Percentiles rank a stretch among this genome's conserved stretches.
phyloP scores from a whole-genome alignment of 2,113 vertebrate genomes.

The Austrofundulus limnaeus region DNA sequence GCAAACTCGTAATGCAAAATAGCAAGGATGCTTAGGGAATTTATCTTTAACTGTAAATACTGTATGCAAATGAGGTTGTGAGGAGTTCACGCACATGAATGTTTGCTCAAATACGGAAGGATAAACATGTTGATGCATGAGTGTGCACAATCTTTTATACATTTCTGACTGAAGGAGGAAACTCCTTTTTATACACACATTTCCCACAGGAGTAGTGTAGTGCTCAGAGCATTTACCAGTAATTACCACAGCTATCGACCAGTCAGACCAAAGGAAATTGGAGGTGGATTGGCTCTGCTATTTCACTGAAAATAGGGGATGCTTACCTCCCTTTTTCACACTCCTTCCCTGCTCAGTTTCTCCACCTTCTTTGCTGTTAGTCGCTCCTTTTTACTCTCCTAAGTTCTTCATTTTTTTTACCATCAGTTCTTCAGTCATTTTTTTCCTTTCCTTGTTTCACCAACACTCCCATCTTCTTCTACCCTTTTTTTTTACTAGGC shows the following conservation, averaged over 20 bases:
- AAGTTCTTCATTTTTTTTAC: slow-evolving; percentile 24
- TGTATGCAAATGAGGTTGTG: slow-evolving; percentile 1
- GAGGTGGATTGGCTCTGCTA: slow-evolving; percentile 70
- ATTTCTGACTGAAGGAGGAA: slow-evolving; percentile 6
- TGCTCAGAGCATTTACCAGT: slow-evolving; percentile 68
- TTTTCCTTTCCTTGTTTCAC: slow-evolving; percentile 15
- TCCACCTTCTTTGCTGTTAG: slow-evolving; percentile 26
- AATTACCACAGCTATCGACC: slow-evolving; percentile 75
- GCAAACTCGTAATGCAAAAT: slow-evolving; percentile 5
- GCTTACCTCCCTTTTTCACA: slow-evolving; percentile 42
- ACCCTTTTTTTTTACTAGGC: slow-evolving; percentile 23
- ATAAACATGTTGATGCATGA: slow-evolving; percentile 26
- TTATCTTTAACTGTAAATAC: slow-evolving; percentile 2
- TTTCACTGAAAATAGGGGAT: slow-evolving; percentile 55
- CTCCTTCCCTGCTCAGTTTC: slow-evolving; percentile 21
- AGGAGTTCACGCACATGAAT: slow-evolving; percentile 6
- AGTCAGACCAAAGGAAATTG: slow-evolving; percentile 73
- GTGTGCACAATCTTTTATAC: slow-evolving; percentile 12
- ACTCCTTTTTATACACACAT: slow-evolving; percentile 43
- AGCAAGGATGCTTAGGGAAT: slow-evolving; percentile 13
- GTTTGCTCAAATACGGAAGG: slow-evolving; percentile 10
- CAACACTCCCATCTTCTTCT: not conserved
- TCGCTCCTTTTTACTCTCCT: slow-evolving; percentile 31
- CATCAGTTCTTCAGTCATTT: slow-evolving; percentile 15
- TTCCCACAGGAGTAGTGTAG: slow-evolving; percentile 45